These are phyloP conservation scores for Drosophila histrio DNA, from an alignment of 2,888 invertebrate genomes.

Conservation along the genomic window DNA sequence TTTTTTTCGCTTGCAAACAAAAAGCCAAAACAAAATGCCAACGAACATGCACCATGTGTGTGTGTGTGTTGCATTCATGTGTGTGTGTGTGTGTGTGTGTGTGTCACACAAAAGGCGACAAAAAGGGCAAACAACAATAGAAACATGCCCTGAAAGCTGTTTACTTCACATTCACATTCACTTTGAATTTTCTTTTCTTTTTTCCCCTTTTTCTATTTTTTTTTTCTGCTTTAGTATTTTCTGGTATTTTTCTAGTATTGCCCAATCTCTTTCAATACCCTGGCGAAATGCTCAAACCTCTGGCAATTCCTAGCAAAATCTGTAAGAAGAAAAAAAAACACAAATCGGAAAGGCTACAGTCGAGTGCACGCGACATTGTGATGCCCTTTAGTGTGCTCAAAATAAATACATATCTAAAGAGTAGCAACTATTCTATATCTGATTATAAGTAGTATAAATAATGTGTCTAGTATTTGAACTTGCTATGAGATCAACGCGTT, in stretches of 20 bases:
- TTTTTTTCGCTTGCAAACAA: constrained; percentile 22
- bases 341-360: too few relatives aligned
- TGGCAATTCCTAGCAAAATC: constrained; percentile 13
- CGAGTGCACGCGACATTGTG: too few relatives aligned
- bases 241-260: constrained; percentile 17
- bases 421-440: too few relatives aligned
- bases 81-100: constrained; percentile 14
- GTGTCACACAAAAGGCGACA: constrained; percentile 44
- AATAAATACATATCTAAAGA: too few relatives aligned
- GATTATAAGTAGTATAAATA: too few relatives aligned
- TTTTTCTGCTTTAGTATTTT: neutral
- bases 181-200: constrained; percentile 21
- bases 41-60: constrained; percentile 39
- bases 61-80: constrained; percentile 8
- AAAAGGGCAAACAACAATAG: constrained; percentile 58
- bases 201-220: neutral
- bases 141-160: constrained; percentile 55
- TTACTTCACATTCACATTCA: constrained; percentile 41
- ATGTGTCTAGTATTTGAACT: too few relatives aligned
- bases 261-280: constrained; percentile 30
- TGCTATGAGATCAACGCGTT: too few relatives aligned
- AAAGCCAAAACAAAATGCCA: constrained; percentile 41
- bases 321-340: neutral
- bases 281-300: constrained; percentile 22
- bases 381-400: too few relatives aligned